phyloP scores from a whole-genome alignment of 1,140 invertebrate species.

The Antheraea mylitta region DNA sequence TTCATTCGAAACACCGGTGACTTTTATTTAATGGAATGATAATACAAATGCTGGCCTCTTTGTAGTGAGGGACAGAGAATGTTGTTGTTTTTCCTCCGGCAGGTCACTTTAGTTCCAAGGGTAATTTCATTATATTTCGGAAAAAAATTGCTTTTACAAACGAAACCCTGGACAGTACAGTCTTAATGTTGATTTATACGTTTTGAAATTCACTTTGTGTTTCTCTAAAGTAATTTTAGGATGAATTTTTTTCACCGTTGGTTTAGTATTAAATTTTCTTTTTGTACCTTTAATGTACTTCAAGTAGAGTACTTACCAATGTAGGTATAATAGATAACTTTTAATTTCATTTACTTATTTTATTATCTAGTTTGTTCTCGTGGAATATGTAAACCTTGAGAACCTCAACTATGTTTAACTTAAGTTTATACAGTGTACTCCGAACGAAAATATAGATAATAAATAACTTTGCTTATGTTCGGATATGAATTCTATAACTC shows the following conservation, averaged over 20 bases:
- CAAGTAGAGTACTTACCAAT: not conserved
- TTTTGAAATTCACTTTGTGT: constrained; percentile 31
- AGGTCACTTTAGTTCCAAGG: constrained; percentile 68
- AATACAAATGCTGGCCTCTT: constrained; percentile 74
- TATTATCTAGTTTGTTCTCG: not conserved
- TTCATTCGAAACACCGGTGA: constrained; percentile 74
- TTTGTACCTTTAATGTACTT: not conserved
- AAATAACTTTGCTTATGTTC: constrained; percentile 35
- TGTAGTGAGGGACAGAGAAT: constrained; percentile 66
- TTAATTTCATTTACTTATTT: not conserved
- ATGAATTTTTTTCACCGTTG: constrained; percentile 2
- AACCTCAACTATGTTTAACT: constrained; percentile 52
- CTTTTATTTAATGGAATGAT: constrained; percentile 79
- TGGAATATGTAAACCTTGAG: constrained; percentile 12
- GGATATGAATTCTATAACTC: constrained; percentile 28
- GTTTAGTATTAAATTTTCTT: constrained; percentile 6
- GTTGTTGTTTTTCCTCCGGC: constrained; percentile 70
- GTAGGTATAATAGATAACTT: not conserved
- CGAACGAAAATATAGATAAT: constrained; percentile 46
- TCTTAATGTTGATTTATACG: constrained; percentile 48
- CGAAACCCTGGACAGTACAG: constrained; percentile 46
- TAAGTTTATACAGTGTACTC: constrained; percentile 42
- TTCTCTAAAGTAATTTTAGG: constrained; percentile 27
- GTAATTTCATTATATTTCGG: constrained; percentile 67
- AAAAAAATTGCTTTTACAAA: constrained; percentile 53